Evolutionary conservation across 2,888 invertebrate species (phyloP), one percentile per base, ranked within the genome.

Genomic region (Agrotis exclamationis): DNA sequence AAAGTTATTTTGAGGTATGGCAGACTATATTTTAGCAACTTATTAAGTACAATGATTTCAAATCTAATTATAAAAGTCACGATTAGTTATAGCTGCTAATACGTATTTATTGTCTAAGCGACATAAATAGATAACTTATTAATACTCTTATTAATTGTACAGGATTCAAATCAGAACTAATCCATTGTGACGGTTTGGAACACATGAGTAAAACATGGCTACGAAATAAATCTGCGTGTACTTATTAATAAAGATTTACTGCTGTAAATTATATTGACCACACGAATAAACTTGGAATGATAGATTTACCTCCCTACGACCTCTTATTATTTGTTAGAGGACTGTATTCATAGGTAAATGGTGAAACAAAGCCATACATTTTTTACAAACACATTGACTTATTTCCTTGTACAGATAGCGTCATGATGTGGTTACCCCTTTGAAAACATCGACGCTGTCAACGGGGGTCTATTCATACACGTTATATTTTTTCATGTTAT

Each of bases 131-230:
- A 58, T 66, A 64, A 54, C 53, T 24, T 22, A 48, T 78, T 74
- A 70, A 58, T 75, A 64, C 28, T 24, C 18, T 56, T 45, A 79
- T 53, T 66, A 57, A 39, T 33, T 57, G 24, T 57, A 54, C n/a
- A 60, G 45, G 51, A 66, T 54, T 63, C 13, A 66, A 66, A 74
- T 74, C 63, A 62, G 56, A 64, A 58, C 28, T 78, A 78, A 78
- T 65, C 64, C 69, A 64, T 56, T 64, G 59, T 53, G 63, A 74
- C 44, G 51, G 63, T n/a, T 63, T 63, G 33, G 16, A 53, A 63
- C 48, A 60, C 68, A 63, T 11, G 63, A 73, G 56, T 60, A 48
- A 77, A 73, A 64, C 56, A 73, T 64, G 54, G 28, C 28, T 18
- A 47, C 51, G 44, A 45, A 53, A 60, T 63, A 53, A 53, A 60